These are phyloP conservation scores for Synanceia verrucosa DNA, from an alignment of 2,797 vertebrate species.

Conservation along the genomic window DNA sequence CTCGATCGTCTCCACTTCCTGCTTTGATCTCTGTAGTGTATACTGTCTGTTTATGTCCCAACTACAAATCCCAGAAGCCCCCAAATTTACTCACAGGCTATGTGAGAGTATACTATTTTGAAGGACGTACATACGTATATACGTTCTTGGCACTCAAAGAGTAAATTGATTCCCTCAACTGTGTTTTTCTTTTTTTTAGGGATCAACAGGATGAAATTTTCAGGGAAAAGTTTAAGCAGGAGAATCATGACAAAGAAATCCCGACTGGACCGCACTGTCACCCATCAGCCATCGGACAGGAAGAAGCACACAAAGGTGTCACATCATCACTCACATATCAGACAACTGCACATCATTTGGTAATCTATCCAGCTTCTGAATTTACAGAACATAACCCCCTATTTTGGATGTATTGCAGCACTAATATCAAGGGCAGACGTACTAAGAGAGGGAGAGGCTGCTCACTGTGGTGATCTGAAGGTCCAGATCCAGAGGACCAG, in stretches of 20 bases:
- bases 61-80: no score
- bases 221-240: not conserved
- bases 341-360: not conserved
- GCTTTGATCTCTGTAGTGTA: no score
- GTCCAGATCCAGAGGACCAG: slow-evolving; percentile 4
- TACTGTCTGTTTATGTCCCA: no score
- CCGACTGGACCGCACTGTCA: not conserved
- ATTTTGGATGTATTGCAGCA: slow-evolving; percentile 34
- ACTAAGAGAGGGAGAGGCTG: slow-evolving; percentile 3
- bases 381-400: not conserved
- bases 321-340: not conserved
- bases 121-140: no score
- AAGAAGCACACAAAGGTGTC: slow-evolving; percentile 46
- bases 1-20: no score
- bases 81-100: no score
- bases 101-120: no score
- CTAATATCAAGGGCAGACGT: not conserved
- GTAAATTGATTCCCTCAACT: not conserved
- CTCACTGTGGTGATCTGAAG: not conserved
- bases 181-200: slow-evolving; percentile 10
- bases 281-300: slow-evolving; percentile 6
- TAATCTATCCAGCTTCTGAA: not conserved
- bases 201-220: slow-evolving; percentile 25
- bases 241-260: not conserved
- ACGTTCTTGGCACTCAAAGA: no score